phyloP scores from a whole-genome alignment of 2,888 invertebrate genomes.

The Athrips mouffetella region DNA sequence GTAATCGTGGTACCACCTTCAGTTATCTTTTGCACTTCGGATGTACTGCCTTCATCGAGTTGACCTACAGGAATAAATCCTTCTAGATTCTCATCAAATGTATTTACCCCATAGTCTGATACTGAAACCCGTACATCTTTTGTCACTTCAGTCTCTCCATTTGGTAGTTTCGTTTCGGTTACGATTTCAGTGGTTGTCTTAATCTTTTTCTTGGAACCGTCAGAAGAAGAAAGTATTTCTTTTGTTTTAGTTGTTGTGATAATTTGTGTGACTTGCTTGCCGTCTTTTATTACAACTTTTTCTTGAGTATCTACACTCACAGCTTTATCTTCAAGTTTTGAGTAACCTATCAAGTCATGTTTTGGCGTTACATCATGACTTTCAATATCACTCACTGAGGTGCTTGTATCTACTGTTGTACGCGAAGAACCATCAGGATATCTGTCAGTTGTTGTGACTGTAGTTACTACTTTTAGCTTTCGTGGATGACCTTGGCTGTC shows the following conservation, averaged over 20 bases:
- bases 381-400: slow-evolving; percentile 52
- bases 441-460: slow-evolving; percentile 54
- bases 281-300: slow-evolving; percentile 42
- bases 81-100: slow-evolving; percentile 51
- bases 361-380: slow-evolving; percentile 29
- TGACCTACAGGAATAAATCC: slow-evolving; percentile 47
- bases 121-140: slow-evolving; percentile 65
- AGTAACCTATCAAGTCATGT: slow-evolving; percentile 40
- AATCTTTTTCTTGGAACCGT: slow-evolving; percentile 51
- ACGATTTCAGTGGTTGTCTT: slow-evolving; percentile 57
- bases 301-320: slow-evolving; percentile 52
- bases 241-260: slow-evolving; percentile 63
- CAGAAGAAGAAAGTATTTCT: slow-evolving; percentile 43
- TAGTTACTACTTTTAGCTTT: slow-evolving; percentile 54
- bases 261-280: slow-evolving; percentile 50
- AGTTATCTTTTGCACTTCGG: slow-evolving; percentile 38
- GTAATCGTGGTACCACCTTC: slow-evolving; percentile 51
- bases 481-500: slow-evolving; percentile 36
- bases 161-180: slow-evolving; percentile 54
- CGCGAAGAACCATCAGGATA: slow-evolving; percentile 58
- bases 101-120: slow-evolving; percentile 50
- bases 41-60: slow-evolving; percentile 45
- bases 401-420: slow-evolving; percentile 55
- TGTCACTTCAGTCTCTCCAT: slow-evolving; percentile 58
- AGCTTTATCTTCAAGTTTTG: slow-evolving; percentile 47